Conservation (phyloP, 2,113 vertebrate species). For the Mellivora capensis region DNA sequence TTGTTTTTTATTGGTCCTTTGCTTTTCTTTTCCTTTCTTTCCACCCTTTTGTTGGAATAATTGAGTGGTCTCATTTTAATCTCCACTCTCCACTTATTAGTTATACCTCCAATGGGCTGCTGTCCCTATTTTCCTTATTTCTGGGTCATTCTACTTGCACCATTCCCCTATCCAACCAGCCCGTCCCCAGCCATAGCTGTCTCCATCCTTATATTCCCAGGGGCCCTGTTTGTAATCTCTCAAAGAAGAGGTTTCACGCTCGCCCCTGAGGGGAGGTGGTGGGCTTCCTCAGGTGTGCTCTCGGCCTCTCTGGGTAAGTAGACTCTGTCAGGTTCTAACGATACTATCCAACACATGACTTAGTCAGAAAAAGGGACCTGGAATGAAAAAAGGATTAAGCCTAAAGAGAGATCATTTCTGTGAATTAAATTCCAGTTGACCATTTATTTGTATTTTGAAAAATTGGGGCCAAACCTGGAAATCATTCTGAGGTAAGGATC, state of each 20-base stretch:
- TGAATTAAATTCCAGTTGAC: background rate
- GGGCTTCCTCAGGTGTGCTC: background rate
- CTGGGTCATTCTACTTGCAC: background rate
- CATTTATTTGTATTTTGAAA: background rate
- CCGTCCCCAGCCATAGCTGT: too few relatives aligned
- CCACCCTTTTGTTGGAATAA: background rate
- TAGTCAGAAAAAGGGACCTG: too few relatives aligned
- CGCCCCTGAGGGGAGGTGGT: accelerated
- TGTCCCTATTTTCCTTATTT: background rate
- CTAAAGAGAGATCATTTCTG: background rate
- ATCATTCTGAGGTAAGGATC: background rate
- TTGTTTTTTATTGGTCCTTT: background rate
- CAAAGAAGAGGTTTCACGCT: background rate
- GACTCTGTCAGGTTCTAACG: background rate
- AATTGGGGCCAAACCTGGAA: background rate
- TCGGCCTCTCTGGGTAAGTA: too few relatives aligned
- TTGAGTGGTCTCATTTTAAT: background rate
- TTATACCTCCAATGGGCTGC: too few relatives aligned
- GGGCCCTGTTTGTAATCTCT: background rate
- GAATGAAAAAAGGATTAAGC: background rate
- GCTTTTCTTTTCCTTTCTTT: too few relatives aligned
- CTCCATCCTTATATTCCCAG: accelerated
- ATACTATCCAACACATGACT: background rate
- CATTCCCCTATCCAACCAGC: accelerated
- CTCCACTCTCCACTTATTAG: accelerated